phyloP scores from a whole-genome alignment of 1,140 invertebrate species.

The Ceratitis capitata region DNA sequence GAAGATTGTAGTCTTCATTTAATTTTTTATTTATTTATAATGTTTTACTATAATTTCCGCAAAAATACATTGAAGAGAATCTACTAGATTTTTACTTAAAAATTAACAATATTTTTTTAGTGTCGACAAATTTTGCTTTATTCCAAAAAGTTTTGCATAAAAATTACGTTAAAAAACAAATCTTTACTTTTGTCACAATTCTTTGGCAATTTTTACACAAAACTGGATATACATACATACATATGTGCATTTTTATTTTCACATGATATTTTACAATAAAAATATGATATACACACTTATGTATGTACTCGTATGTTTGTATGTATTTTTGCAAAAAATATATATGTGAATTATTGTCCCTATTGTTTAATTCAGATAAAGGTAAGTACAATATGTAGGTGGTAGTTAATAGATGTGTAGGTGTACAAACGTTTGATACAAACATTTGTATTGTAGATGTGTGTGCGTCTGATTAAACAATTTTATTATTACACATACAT shows the following conservation, averaged over 20 bases:
- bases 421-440: slow-evolving; percentile 45
- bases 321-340: not conserved
- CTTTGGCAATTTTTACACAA: not conserved
- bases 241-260: not conserved
- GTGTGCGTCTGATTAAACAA: not conserved
- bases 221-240: not conserved
- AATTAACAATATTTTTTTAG: not conserved
- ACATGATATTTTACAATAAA: not conserved
- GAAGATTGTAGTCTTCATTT: too few species aligned
- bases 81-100: not conserved
- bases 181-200: not conserved
- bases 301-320: not conserved
- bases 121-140: not conserved
- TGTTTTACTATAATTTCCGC: not conserved
- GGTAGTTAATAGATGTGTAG: too few species aligned
- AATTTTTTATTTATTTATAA: slow-evolving; percentile 9
- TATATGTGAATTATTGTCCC: not conserved
- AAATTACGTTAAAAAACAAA: not conserved
- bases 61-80: not conserved
- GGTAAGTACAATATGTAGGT: too few species aligned
- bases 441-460: slow-evolving; percentile 36
- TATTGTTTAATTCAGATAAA: too few species aligned
- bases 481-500: not conserved
- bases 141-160: not conserved
- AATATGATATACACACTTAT: not conserved